Conservation (phyloP, 2,797 vertebrate genomes). For the Manis pentadactyla region DNA sequence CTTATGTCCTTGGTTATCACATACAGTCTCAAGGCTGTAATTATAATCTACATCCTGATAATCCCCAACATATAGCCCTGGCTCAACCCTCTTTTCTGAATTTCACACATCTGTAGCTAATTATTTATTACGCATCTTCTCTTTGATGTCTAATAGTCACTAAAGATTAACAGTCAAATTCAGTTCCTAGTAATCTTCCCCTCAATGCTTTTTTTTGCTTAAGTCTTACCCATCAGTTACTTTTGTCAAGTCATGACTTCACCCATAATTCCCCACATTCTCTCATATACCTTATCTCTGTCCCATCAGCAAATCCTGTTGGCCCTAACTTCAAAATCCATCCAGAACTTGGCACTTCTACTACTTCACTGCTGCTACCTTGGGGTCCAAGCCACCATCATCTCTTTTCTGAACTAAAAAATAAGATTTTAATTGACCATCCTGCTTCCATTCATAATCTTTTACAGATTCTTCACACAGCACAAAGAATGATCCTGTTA, state of each 20-base stretch:
- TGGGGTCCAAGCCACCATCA: not conserved
- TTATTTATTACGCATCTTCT: not conserved
- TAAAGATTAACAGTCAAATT: not conserved
- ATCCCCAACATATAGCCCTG: not conserved
- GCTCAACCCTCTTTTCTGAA: not conserved
- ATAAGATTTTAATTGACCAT: conserved; percentile 17
- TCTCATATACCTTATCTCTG: not conserved
- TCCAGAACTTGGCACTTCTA: not conserved
- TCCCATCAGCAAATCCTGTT: not conserved
- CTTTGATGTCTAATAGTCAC: not conserved
- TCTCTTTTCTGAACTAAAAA: not conserved
- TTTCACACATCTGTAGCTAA: not conserved
- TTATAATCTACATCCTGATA: not conserved
- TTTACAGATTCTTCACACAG: not conserved
- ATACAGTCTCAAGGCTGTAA: not conserved
- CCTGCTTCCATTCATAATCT: not conserved
- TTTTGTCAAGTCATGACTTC: not conserved
- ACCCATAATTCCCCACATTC: not conserved
- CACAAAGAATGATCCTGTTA: not conserved
- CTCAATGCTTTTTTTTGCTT: not conserved
- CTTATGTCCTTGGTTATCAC: not conserved
- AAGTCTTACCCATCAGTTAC: not conserved
- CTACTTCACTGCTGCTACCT: not conserved
- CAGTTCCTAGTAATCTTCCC: not conserved
- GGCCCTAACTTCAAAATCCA: not conserved